Evolutionary conservation across 2,113 vertebrate genomes (phyloP).

Genomic region (Clupea harengus): DNA sequence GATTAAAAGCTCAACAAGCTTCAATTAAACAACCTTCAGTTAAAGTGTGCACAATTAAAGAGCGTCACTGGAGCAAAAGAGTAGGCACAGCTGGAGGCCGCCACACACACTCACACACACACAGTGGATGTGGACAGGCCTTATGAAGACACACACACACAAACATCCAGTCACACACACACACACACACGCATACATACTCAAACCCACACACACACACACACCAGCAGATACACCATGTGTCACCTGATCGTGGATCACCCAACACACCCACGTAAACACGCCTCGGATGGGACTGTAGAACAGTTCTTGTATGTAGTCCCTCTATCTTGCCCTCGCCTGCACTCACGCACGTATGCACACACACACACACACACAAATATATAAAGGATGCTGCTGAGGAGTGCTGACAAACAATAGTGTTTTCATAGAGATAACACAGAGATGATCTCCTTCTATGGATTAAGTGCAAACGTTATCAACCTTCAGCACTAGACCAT

Average conservation of each 20-base stretch:
- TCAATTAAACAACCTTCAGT: slow-evolving; percentile 57
- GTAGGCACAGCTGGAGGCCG: slow-evolving; percentile 1
- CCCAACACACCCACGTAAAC: background rate
- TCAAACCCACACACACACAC: background rate
- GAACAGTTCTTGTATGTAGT: too few species aligned
- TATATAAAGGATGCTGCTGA: background rate
- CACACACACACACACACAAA: background rate
- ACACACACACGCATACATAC: too few species aligned
- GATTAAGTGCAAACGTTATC: background rate
- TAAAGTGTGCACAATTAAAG: slow-evolving; percentile 51
- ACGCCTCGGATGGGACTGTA: too few species aligned
- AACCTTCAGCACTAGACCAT: background rate
- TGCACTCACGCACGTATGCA: too few species aligned
- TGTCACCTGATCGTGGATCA: too few species aligned
- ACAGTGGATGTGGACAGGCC: background rate
- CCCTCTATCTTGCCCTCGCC: too few species aligned
- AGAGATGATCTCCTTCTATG: background rate
- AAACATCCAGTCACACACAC: background rate
- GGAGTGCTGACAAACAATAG: background rate
- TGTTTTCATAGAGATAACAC: background rate
- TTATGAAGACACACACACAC: background rate
- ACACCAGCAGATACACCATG: background rate
- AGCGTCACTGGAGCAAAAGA: slow-evolving; percentile 22
- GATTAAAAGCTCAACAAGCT: slow-evolving; percentile 68
- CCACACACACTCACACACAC: background rate